Conservation (phyloP, 2,797 vertebrate species). For the Nyctalus aviator region DNA sequence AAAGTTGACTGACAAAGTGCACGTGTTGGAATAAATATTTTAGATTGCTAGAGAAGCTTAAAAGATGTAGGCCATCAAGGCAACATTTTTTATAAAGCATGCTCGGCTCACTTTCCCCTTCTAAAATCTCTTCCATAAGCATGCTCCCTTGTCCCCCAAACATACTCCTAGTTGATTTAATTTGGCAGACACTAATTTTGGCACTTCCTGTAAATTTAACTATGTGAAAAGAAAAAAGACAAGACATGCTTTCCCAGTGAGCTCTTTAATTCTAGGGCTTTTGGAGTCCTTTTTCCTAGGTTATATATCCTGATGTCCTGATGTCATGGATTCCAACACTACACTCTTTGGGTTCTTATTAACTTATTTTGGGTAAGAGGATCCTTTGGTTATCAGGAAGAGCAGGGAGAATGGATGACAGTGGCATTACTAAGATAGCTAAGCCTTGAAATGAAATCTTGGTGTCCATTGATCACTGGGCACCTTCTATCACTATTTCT, state of each 20-base stretch:
- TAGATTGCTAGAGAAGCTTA: conserved; percentile 40
- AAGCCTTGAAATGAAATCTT: background rate
- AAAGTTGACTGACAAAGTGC: background rate
- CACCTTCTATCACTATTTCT: background rate
- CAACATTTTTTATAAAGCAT: background rate
- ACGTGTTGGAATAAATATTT: background rate
- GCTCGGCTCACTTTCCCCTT: background rate
- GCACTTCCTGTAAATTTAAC: too few relatives aligned
- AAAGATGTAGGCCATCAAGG: conserved; percentile 3
- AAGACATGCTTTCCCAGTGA: background rate
- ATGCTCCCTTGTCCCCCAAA: background rate
- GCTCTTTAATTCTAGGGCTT: background rate
- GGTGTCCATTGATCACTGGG: background rate
- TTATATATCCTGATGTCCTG: conserved; percentile 11
- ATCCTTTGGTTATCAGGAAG: background rate
- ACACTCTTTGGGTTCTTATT: background rate
- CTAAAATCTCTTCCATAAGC: background rate
- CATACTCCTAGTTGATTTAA: background rate
- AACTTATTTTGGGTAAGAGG: background rate
- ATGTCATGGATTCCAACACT: background rate
- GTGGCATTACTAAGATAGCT: background rate
- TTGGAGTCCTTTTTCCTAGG: background rate
- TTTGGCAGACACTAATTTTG: conserved; percentile 26
- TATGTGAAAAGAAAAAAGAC: background rate
- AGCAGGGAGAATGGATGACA: background rate